phyloP scores from a whole-genome alignment of 2,797 vertebrate species.

The Aplochiton taeniatus region DNA sequence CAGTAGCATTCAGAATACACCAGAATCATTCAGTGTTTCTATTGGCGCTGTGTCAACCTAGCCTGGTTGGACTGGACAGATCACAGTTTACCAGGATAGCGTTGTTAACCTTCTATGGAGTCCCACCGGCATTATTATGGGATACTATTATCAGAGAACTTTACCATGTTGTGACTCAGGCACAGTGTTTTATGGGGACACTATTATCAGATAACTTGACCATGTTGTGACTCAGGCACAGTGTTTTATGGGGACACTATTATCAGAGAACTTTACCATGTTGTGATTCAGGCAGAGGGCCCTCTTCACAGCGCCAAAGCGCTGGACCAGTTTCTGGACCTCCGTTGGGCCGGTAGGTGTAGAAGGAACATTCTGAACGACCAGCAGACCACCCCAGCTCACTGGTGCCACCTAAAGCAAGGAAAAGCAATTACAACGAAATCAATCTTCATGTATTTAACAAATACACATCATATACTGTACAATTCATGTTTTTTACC shows the following conservation, averaged over 20 bases:
- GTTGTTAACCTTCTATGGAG: too few species aligned
- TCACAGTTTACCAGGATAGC: too few species aligned
- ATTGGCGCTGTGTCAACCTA: too few species aligned
- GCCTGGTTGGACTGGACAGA: too few species aligned
- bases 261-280: conserved; percentile 39
- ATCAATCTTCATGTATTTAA: not conserved
- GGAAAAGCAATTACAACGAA: not conserved
- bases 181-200: conserved; percentile 38
- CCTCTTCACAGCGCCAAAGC: conserved; percentile 75
- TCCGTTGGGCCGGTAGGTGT: conserved; percentile 71
- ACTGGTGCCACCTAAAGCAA: conserved; percentile 40
- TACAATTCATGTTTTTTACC: not conserved
- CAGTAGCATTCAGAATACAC: too few species aligned
- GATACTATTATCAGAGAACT: too few species aligned
- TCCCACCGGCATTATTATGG: too few species aligned
- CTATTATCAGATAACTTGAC: conserved; percentile 26
- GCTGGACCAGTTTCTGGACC: conserved; percentile 80
- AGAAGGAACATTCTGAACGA: conserved; percentile 82
- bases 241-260: not conserved
- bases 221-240: conserved; percentile 55
- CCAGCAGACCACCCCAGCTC: conserved; percentile 70
- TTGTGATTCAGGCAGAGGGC: conserved; percentile 54
- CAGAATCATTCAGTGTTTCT: too few species aligned
- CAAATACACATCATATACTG: not conserved
- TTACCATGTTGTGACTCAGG: conserved; percentile 56